A percentile compares a stretch with the other conserved stretches of the same genome.
These are phyloP conservation scores for Mechanitis messenoides DNA, from an alignment of 2,888 invertebrate genomes.

Conservation along the genomic window DNA sequence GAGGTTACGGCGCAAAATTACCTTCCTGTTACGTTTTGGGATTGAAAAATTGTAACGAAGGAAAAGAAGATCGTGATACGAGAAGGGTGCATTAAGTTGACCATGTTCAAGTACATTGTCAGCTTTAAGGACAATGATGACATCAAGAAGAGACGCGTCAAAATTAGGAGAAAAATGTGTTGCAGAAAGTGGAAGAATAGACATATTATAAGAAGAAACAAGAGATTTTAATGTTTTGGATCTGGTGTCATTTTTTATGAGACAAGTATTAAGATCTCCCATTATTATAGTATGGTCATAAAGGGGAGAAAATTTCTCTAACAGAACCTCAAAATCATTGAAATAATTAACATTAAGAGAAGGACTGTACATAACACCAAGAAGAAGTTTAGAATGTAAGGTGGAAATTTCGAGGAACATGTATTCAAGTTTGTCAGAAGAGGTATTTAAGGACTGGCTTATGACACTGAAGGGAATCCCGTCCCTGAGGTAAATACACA, in stretches of 20 bases:
- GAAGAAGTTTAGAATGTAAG: conserved; percentile 9
- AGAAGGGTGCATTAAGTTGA: too few relatives aligned
- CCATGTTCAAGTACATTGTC: too few relatives aligned
- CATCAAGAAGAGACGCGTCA: too few relatives aligned
- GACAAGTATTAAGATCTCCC: neutral
- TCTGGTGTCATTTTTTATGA: neutral
- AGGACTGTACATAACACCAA: conserved; percentile 10
- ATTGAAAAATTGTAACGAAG: too few relatives aligned
- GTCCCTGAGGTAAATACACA: conserved; percentile 15
- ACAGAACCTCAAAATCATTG: conserved; percentile 7
- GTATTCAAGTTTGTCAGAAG: conserved; percentile 9
- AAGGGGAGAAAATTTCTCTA: conserved; percentile 4
- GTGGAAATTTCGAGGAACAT: conserved; percentile 15
- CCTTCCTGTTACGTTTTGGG: too few relatives aligned
- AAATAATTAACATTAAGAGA: conserved; percentile 14
- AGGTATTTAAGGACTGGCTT: conserved; percentile 7
- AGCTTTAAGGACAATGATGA: too few relatives aligned
- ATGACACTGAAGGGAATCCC: conserved; percentile 14
- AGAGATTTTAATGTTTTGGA: too few relatives aligned
- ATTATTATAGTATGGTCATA: conserved; percentile 4
- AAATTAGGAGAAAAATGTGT: too few relatives aligned
- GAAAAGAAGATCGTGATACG: too few relatives aligned
- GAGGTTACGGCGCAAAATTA: too few relatives aligned
- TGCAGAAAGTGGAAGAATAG: too few relatives aligned
- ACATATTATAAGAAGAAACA: too few relatives aligned